Evolutionary conservation across 2,797 vertebrate species (phyloP), one percentile per base, ranked within the genome.

Genomic region (Artibeus lituratus): DNA sequence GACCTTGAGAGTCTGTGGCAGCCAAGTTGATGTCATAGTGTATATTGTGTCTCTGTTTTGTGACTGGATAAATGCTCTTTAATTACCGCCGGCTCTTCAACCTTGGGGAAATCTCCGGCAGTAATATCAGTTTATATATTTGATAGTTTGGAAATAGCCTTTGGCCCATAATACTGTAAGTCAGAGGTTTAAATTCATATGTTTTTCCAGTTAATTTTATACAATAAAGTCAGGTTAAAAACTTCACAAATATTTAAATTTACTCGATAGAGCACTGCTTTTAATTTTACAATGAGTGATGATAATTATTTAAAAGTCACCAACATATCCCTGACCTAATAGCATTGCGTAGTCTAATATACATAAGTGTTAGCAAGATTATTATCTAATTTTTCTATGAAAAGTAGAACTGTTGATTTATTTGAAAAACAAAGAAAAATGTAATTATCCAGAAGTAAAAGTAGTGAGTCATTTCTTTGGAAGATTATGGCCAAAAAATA

Each of bases 51-150:
- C 92, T 96, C 70, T 96, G 59, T 81, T 89, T 93, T 94, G 87
- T 83, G 74, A 94, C 85, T 92, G 85, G 74, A 86, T 84, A 95
- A 94, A 94, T 96, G 87, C 74, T 95, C 67, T 90, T 96, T 98
- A 96, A 97, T 97, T 96, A 91, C 81, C 81, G 57, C 55, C 49
- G 67, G 67, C 44, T 96, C 86, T 82, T 87, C 90, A 89, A 73
- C 92, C 92, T 95, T 91, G 53, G 76, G 72, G 53, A 93, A 87
- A 95, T 78, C 21, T 90, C 70, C 93, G 72, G 42, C 72, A 78
- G 39, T 49, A 12, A 89, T 94, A 95, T 70, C 94, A 86, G 70
- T 84, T 94, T 95, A 94, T 77, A 10, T 90, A 78, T 39, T 47
- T 90, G 92, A 91, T 35, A 90, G 65, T 93, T 78, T 84, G 53